Conservation (phyloP, 2,797 vertebrate genomes). For the Megalops cyprinoides region DNA sequence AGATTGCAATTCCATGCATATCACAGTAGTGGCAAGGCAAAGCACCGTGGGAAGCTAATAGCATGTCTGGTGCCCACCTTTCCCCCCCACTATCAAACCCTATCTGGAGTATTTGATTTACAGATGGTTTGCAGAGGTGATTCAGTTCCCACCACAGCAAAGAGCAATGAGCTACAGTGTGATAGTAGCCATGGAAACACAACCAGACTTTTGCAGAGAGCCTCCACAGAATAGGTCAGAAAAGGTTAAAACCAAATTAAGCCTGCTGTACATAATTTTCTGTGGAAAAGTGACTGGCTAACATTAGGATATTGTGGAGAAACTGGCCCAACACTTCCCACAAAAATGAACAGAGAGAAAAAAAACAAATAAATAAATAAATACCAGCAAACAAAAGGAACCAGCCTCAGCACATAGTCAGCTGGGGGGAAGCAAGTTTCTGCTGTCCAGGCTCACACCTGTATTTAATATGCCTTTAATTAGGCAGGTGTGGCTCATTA, state of each 20-base stretch:
- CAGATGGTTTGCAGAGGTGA: conserved; percentile 35
- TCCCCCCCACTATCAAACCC: conserved; percentile 28
- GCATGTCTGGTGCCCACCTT: not conserved
- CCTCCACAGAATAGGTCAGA: conserved; percentile 42
- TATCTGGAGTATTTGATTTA: conserved; percentile 30
- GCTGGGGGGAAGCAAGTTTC: too few relatives aligned
- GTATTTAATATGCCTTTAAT: too few relatives aligned
- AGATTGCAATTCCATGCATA: not conserved
- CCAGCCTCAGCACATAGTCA: too few relatives aligned
- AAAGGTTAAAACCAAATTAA: conserved; percentile 59
- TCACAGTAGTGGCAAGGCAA: not conserved
- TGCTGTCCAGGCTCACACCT: too few relatives aligned
- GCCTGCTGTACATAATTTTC: conserved; percentile 29
- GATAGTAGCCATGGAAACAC: conserved; percentile 65
- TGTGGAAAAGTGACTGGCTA: conserved; percentile 20
- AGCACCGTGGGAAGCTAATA: not conserved
- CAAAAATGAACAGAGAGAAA: too few relatives aligned
- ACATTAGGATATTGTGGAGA: too few relatives aligned
- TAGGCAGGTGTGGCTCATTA: too few relatives aligned
- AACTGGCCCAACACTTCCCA: too few relatives aligned
- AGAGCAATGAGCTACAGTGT: conserved; percentile 35
- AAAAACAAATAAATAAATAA: too few relatives aligned
- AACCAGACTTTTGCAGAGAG: conserved; percentile 24
- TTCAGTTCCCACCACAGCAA: conserved; percentile 44
- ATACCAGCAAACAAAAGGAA: too few relatives aligned